phyloP scores from a whole-genome alignment of 2,888 invertebrate species.

The Caenorhabditis macrosperma region DNA sequence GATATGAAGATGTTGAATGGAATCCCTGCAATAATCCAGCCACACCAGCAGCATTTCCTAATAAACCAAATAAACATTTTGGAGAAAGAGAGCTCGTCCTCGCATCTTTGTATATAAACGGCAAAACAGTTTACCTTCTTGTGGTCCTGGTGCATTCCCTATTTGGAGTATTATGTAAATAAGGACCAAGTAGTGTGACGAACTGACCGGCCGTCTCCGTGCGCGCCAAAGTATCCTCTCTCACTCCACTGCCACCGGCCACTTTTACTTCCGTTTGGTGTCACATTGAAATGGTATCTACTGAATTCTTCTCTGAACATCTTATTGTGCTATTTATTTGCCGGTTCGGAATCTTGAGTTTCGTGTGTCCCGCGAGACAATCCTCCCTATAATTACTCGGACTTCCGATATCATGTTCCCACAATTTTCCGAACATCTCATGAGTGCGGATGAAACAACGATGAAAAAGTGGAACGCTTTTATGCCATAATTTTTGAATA shows the following conservation, averaged over 20 bases:
- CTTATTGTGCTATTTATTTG: constrained; percentile 17
- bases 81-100: not conserved
- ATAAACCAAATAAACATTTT: constrained; percentile 45
- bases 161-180: constrained; percentile 45
- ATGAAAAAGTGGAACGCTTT: constrained; percentile 50
- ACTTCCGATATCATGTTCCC: constrained; percentile 53
- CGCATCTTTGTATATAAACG: constrained; percentile 3
- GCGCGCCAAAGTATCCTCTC: constrained; percentile 24
- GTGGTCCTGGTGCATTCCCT: constrained; percentile 17
- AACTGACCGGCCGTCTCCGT: constrained; percentile 16
- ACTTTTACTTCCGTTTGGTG: constrained; percentile 41
- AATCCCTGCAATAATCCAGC: constrained; percentile 37
- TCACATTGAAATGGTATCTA: constrained; percentile 16
- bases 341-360: constrained; percentile 12
- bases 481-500: constrained; percentile 36
- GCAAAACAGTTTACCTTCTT: constrained; percentile 40
- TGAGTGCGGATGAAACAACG: constrained; percentile 28
- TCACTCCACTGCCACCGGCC: constrained; percentile 9
- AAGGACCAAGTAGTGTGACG: constrained; percentile 54
- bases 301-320: constrained; percentile 1
- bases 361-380: not conserved
- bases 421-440: constrained; percentile 35
- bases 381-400: constrained; percentile 42
- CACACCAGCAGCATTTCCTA: constrained; percentile 8
- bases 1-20: not conserved